Evolutionary conservation across 2,113 vertebrate genomes (phyloP), one percentile per base, ranked within the genome.

Genomic region (Tachysurus fulvidraco): DNA sequence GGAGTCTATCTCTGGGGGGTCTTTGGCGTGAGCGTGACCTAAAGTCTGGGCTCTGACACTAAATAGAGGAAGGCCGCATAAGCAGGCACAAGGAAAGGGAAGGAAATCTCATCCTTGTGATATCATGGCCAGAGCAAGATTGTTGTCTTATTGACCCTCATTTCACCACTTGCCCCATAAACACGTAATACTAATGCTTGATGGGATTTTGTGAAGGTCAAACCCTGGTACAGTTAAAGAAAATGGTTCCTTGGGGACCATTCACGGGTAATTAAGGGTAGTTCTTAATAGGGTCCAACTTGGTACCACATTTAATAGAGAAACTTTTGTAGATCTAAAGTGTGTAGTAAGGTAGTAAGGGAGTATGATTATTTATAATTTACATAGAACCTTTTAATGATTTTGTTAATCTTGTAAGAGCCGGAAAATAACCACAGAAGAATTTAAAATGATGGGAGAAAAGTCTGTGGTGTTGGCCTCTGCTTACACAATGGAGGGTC

Each of bases 401-500:
- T 14, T 2, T 62, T 52, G n/a, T 52, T 41, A 85, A 44, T 28
- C 21, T 21, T 54, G 4, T 16, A 30, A n/a, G 19, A 10, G 25
- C 64, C 36, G 30, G 65, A 73, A 57, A 71, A 74, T 88, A 71
- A 65, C 60, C 50, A 11, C 28, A 54, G 83, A 76, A 17, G 36
- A 76, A 44, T 86, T 81, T 13, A 41, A 1, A 21, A 76, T 83
- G 57, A 81, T 65, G 78, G 73, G 25, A 83, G 86, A 82, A 86
- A 54, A 41, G 62, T 59, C 79, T 73, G 64, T 16, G 30, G 41
- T 16, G 30, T n/a, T 52, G 23, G 50, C 52, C 28, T 73, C 23
- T 25, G 60, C 36, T 69, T 76, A 85, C 86, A 90, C 89, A 90
- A 90, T 90, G 82, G 88, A 89, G 86, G 88, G 88, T 86, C 78